phyloP scores from a whole-genome alignment of 2,113 vertebrate species.

The Anarhynchus alexandrinus region DNA sequence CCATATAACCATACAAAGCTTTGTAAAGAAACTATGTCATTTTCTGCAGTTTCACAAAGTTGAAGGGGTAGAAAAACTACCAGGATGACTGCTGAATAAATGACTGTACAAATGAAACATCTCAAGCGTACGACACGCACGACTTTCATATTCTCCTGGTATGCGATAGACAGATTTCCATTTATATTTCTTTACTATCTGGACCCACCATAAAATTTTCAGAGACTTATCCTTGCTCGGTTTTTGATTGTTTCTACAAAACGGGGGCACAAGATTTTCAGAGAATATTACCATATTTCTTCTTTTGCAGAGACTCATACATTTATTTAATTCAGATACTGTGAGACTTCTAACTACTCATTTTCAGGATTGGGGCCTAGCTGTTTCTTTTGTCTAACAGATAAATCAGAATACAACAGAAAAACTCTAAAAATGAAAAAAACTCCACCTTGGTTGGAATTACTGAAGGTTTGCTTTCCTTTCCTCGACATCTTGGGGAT shows the following conservation, averaged over 20 bases:
- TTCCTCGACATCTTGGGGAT: neutral
- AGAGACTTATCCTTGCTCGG: neutral
- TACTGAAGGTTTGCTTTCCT: neutral
- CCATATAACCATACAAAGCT: neutral
- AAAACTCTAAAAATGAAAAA: neutral
- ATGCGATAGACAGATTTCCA: neutral
- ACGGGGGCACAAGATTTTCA: neutral
- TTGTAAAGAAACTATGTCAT: neutral
- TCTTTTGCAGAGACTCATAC: neutral
- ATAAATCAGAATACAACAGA: neutral
- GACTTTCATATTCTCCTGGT: neutral
- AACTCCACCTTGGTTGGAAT: neutral
- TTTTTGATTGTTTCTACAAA: neutral
- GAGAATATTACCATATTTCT: neutral
- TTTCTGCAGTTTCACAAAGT: neutral
- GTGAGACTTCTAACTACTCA: neutral
- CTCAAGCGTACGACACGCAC: neutral
- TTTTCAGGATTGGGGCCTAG: neutral
- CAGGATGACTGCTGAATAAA: neutral
- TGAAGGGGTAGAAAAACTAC: conserved; percentile 5
- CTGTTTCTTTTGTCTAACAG: neutral
- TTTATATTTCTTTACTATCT: neutral
- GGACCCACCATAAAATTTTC: neutral
- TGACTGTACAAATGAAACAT: conserved; percentile 14
- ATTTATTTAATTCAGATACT: neutral